Evolutionary conservation across 2,113 vertebrate species (phyloP).

Genomic region (Myiozetetes cayanensis): DNA sequence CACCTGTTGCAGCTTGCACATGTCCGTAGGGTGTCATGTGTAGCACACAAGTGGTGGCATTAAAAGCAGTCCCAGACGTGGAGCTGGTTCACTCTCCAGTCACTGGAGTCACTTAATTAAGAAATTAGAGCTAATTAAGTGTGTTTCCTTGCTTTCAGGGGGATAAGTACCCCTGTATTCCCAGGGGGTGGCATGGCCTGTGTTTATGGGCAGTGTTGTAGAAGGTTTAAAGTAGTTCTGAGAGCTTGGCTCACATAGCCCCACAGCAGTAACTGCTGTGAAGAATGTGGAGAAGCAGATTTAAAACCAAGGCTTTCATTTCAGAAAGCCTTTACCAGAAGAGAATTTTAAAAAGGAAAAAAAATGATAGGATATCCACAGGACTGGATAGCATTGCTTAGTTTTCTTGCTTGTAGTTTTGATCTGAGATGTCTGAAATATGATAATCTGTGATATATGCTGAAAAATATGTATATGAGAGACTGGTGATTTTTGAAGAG

Average conservation of each 20-base stretch:
- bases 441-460: neutral
- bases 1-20: neutral
- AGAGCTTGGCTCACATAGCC: neutral
- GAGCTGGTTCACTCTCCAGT: neutral
- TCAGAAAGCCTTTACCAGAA: neutral
- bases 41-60: neutral
- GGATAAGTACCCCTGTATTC: neutral
- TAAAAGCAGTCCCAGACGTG: rapidly evolving
- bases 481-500: neutral
- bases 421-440: neutral
- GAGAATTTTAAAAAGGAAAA: neutral
- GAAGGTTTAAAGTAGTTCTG: neutral
- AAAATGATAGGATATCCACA: neutral
- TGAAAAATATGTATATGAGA: neutral
- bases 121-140: neutral
- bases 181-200: neutral
- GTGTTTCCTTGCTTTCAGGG: neutral
- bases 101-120: neutral
- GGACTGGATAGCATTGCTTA: neutral
- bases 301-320: neutral
- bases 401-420: neutral
- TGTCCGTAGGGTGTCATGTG: neutral
- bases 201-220: neutral
- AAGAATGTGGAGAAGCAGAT: neutral
- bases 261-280: neutral